Evolutionary conservation across 2,113 vertebrate species (phyloP), one percentile per base, ranked within the genome.

Genomic region (Diadophis punctatus): DNA sequence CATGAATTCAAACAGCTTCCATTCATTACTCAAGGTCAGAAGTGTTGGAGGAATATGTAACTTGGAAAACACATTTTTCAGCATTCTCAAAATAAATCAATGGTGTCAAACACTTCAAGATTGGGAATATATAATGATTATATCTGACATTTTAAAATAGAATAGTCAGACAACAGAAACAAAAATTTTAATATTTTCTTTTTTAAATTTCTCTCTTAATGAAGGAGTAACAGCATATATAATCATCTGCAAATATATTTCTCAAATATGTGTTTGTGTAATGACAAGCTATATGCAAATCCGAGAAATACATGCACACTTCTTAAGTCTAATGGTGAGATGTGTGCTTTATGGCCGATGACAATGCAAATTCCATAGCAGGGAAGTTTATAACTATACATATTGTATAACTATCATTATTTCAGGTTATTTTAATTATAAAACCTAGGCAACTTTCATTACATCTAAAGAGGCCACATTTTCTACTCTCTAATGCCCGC

Each of bases 31-130:
- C 93, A 95, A 84, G 90, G 90, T 30, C 39, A 68, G 53, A 94
- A 93, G 86, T 93, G 43, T 51, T 92, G 22, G 87, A 89, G 52
- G 87, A 68, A 88, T 91, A 92, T 92, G 49, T 25, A 93, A 86
- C 88, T 60, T 86, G 88, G 88, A 84, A 92, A 90, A 90, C 91
- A 96, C 91, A 96, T 95, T 96, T 93, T 95, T 93, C 89, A 92
- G 91, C 89, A 86, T 94, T 95, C 94, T 68, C 85, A 87, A 58
- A 25, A 94, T 96, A 96, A 97, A 96, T 96, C 95, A 95, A 55
- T 9, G 10, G 84, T 87, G 90, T n/a, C 93, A 93, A 93, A 49
- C 46, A 92, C 23, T 89, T 86, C 55, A 93, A 93, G 88, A 92
- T 92, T 86, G 91, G 86, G 60, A 90, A 91, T 49, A 55, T 91